A percentile compares a stretch with the other conserved stretches of the same genome.
Conservation (phyloP, 1,140 invertebrate genomes). For the Zaprionus davidi region DNA sequence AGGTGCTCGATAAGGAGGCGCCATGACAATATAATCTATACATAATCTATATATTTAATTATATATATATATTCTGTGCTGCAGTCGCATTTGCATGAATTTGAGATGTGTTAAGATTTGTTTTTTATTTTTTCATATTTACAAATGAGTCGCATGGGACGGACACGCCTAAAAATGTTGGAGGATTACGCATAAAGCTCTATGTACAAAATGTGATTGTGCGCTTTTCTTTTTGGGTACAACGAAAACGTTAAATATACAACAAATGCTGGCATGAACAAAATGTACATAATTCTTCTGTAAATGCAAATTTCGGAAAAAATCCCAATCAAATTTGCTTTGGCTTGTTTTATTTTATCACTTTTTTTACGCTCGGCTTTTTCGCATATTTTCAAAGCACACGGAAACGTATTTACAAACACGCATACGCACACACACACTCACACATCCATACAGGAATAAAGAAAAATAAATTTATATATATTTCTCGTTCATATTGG, state of each 20-base stretch:
- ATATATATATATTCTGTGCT: conserved; percentile 1
- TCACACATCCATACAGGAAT: conserved; percentile 22
- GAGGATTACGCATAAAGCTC: conserved; percentile 5
- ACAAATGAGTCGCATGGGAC: conserved; percentile 2
- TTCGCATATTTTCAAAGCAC: conserved; percentile 22
- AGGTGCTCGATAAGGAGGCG: conserved; percentile 11
- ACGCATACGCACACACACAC: conserved; percentile 27
- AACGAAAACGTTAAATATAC: conserved; percentile 3
- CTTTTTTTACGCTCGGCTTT: neutral
- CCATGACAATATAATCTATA: conserved; percentile 9
- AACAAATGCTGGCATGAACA: conserved; percentile 13
- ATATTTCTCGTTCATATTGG: conserved; percentile 34
- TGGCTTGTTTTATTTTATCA: conserved; percentile 3
- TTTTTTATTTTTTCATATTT: neutral
- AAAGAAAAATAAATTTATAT: conserved; percentile 27
- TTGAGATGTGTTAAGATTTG: neutral
- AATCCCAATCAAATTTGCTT: conserved; percentile 62
- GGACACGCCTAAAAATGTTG: neutral
- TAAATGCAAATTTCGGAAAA: conserved; percentile 79
- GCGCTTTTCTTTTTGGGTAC: neutral
- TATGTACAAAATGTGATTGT: conserved; percentile 8
- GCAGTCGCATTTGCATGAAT: conserved; percentile 8
- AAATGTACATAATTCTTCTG: conserved; percentile 56
- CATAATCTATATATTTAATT: neutral
- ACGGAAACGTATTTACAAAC: conserved; percentile 21